Evolutionary conservation across 1,140 invertebrate species (phyloP), one percentile per base, ranked within the genome.

Genomic region (Meloidogyne chitwoodi): DNA sequence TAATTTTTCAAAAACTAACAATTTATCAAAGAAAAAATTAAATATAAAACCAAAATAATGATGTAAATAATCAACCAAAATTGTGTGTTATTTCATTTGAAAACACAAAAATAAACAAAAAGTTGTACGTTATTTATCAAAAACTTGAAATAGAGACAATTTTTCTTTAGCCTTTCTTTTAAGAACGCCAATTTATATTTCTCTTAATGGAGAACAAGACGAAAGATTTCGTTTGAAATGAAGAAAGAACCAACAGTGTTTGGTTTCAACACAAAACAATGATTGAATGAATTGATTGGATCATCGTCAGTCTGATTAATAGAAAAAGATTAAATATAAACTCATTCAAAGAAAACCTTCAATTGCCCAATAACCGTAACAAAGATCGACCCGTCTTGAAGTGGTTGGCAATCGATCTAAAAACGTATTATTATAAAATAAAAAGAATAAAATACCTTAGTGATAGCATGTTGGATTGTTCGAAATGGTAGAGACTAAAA

Each of bases 221-320:
- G 82, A 80, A 86, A 86, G 68, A 86, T 86, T 68, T 86, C 85
- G 74, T 86, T 86, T 26, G 81, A 79, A 74, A 86, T 86, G 76
- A 81, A 86, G 83, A 81, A 86, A 8, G 81, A 82, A 6, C 85
- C 85, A 63, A 67, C 62, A 24, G 78, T 71, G 65, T 82, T 87
- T 24, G 84, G 86, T 41, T 81, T 83, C 16, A 86, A 75, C 31
- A 86, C 81, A 72, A 86, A 86, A 56, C 79, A 68, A 70, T 86
- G 85, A 34, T 74, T 87, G 75, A 81, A 86, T 10, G 86, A 84
- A 56, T 86, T 83, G 29, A 87, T 68, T 6, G 85, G 85, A 65
- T 86, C 85, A 19, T 86, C 85, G 56, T 86, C 85, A 29, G 85
- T 86, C 83, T 86, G 70, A 61, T 86, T 64, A 71, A 2, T 6